A percentile compares a stretch with the other conserved stretches of the same genome.
These are phyloP conservation scores for Anniella stebbinsi DNA, from an alignment of 2,797 vertebrate species.

Conservation along the genomic window DNA sequence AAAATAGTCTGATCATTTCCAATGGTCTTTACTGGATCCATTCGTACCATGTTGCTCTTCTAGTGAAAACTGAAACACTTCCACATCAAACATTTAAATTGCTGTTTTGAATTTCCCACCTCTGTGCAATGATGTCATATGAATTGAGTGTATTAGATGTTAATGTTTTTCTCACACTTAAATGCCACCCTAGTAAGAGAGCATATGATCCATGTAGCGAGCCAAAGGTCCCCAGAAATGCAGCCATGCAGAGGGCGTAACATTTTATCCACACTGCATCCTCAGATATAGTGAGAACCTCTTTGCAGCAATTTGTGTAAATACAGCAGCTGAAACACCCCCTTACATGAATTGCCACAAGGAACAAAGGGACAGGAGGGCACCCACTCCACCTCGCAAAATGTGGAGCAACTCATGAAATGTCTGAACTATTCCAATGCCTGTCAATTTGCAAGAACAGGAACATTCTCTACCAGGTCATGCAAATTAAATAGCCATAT, in stretches of 20 bases:
- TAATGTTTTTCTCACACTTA: neutral
- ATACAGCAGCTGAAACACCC: neutral
- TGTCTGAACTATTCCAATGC: neutral
- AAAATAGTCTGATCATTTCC: neutral
- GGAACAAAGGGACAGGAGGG: neutral
- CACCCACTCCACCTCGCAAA: no score
- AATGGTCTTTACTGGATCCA: neutral
- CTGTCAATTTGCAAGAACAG: neutral
- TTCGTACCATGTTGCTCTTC: constrained; percentile 1
- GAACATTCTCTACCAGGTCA: neutral
- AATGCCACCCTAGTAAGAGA: neutral
- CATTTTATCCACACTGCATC: neutral
- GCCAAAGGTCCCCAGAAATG: neutral
- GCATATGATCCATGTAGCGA: neutral
- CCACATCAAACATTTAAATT: neutral
- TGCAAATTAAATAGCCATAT: neutral
- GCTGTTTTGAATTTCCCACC: neutral
- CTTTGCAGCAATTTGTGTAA: neutral
- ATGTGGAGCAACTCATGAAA: neutral
- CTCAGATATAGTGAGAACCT: neutral
- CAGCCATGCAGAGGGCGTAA: neutral
- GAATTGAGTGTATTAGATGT: neutral
- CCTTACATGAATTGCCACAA: neutral
- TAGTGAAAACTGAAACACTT: neutral
- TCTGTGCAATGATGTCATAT: neutral